Conservation (phyloP, 2,113 vertebrate species). For the Cyanoliseus patagonus region DNA sequence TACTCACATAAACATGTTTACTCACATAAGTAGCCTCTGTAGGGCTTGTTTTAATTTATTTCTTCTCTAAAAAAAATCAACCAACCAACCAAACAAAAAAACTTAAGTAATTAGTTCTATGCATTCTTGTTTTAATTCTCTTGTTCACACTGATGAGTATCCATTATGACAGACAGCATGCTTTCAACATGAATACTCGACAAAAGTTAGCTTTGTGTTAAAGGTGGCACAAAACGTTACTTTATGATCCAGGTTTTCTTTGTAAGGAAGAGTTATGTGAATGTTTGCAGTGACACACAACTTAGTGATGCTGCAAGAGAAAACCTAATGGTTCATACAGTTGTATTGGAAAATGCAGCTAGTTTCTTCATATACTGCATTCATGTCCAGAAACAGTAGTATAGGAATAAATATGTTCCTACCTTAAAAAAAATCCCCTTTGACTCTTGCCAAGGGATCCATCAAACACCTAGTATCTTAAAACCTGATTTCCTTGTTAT, state of each 20-base stretch:
- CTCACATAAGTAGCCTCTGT: neutral
- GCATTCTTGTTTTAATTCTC: neutral
- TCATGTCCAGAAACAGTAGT: neutral
- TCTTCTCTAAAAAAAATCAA: neutral
- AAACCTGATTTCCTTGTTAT: neutral
- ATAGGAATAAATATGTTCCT: neutral
- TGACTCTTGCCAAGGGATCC: neutral
- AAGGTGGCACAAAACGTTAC: neutral
- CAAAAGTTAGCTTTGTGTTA: neutral
- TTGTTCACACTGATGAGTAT: neutral
- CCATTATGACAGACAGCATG: neutral
- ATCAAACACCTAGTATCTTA: constrained; percentile 12
- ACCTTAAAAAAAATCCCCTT: neutral
- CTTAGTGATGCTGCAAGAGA: neutral
- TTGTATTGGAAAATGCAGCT: neutral
- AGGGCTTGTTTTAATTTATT: neutral
- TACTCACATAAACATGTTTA: neutral
- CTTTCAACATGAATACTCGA: neutral
- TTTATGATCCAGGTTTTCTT: neutral
- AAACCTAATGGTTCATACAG: neutral
- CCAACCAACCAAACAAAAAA: too few species aligned
- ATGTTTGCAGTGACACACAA: neutral
- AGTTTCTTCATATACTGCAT: neutral
- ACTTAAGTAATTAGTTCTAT: neutral
- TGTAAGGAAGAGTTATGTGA: neutral